Conservation (phyloP, 2,113 vertebrate genomes). For the Leucosticte australis region DNA sequence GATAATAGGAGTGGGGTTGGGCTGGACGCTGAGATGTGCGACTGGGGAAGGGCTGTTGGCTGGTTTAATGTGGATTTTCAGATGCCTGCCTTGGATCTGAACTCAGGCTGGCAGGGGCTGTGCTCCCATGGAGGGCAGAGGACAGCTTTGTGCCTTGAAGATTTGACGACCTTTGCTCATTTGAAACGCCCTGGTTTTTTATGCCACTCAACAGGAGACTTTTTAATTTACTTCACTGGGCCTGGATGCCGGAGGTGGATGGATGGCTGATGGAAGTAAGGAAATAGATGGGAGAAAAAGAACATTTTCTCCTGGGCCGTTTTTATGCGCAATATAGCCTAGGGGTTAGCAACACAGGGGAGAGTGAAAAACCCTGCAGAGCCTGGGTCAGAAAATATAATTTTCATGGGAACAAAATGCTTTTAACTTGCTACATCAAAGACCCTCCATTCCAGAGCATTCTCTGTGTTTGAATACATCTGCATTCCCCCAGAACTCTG, state of each 20-base stretch:
- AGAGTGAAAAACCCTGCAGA: not conserved
- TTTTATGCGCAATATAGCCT: not conserved
- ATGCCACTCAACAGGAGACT: not conserved
- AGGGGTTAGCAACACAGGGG: not conserved
- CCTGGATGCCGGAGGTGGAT: not conserved
- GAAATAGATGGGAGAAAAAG: not conserved
- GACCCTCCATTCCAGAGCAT: not conserved
- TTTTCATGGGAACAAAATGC: not conserved
- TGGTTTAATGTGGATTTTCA: not conserved
- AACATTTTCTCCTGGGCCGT: not conserved
- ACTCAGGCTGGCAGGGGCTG: not conserved
- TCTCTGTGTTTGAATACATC: not conserved
- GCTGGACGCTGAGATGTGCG: fast-evolving
- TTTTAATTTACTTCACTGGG: constrained; percentile 13
- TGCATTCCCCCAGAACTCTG: not conserved
- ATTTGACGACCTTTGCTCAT: not conserved
- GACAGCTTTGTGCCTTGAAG: constrained; percentile 23
- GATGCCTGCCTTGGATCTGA: not conserved
- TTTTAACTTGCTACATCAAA: constrained; percentile 13
- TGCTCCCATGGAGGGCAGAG: not conserved
- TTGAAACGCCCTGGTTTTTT: not conserved
- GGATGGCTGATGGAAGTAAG: not conserved
- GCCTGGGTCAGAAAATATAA: not conserved
- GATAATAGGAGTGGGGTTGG: not conserved
- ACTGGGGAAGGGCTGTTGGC: not conserved